Evolutionary conservation across 2,113 vertebrate genomes (phyloP), one percentile per base, ranked within the genome.

Genomic region (Hystrix brachyura): DNA sequence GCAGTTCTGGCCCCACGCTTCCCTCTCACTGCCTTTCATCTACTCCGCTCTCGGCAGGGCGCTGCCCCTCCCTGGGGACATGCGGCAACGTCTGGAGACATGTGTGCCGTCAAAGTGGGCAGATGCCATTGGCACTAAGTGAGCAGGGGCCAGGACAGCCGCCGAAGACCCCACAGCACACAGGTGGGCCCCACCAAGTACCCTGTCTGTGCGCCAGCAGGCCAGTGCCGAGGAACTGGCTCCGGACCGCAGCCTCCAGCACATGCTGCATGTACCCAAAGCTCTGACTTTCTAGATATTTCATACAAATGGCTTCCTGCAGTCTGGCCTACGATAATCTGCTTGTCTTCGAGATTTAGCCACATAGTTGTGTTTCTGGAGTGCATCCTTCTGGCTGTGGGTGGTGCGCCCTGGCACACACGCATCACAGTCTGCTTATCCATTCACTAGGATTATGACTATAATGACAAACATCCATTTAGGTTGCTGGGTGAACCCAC

Each of bases 311-410:
- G 57, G 23, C 12, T 1, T 5, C 34, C 32, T 11, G 6, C 62
- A 11, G 78, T 19, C 13, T 0, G 13, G 53, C 72, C 46, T 17
- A 19, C 8, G 55, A 4, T 65, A 8, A 1, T 6, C 53, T 15
- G 38, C 29, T 0, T 0, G 21, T 5, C 83, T 72, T 34, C 13
- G 29, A 32, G 65, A 19, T 29, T 2, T 11, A 2, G 17, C 29
- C 10, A 0, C 0, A 18, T 4, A 12, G 7, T 6, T 0, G 0
- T 1, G n/a, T 48, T 32, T 27, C 43, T 10, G 7, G 0, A 0
- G 3, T 14, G 23, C 11, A 5, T 7, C 65, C 38, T 46, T 7
- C 34, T 0, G 1, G n/a, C 3, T 11, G 82, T 4, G 7, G 7
- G 27, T 3, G 11, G 23, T 18, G 0, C 1, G 7, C 48, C 38